Evolutionary conservation across 1,140 invertebrate species (phyloP), one percentile per base, ranked within the genome.

Genomic region (Aphidius ervi): DNA sequence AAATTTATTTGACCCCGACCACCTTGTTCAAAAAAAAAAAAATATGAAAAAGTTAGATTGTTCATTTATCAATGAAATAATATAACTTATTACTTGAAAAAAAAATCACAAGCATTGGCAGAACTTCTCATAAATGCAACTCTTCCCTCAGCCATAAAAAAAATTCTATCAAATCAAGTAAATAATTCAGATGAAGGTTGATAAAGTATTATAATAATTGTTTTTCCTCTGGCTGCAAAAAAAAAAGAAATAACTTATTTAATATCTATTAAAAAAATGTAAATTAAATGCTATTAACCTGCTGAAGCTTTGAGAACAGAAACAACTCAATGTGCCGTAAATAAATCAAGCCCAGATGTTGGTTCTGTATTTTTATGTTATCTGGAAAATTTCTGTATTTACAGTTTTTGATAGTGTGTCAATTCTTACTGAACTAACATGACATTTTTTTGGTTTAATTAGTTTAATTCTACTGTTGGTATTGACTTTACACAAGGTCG

Each of bases 141-240:
- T 63, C 92, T 81, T 1, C 96, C 97, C 73, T 98, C 94, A 0
- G 95, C 91, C 87, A 98, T 88, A 9, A 97, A 82, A 1, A 96
- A 79, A 43, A 97, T 82, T 70, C 90, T 92, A 73, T 97, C 92
- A 75, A 99, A 98, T 79, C 98, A 85, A 10, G 89, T 87, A 71
- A 92, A 98, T 0, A 98, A 78, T 74, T 98, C 94, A 0, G 94
- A 96, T 0, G 92, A 95, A 0, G 97, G 97, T 74, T 99, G 96
- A 78, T 98, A 96, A 62, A 99, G 95, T 4, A 95, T 98, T 69
- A 90, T 90, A 31, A 99, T 81, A 46, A 99, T 89, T 0, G 95
- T 98, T 76, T 94, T 95, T 5, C 95, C 93, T 70, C 63, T 63
- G 20, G 63, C 75, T 77, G 37, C 16, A 68, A 64, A 62, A 60